Base-by-base conservation (phyloP, 2,113 vertebrate species). In the Ailuropoda melanoleuca region DNA sequence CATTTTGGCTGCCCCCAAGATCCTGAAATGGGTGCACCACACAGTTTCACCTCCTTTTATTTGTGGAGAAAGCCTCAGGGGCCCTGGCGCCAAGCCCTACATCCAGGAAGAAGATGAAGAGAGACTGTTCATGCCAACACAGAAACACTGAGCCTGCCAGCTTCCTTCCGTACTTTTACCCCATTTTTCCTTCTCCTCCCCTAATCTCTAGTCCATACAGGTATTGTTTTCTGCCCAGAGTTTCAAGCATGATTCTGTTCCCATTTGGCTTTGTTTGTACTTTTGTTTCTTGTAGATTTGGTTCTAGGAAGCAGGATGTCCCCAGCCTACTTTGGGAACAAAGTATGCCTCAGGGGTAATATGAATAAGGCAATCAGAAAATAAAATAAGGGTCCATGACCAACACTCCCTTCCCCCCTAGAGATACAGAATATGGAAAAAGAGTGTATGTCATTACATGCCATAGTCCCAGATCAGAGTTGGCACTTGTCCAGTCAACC, bases 221-320 rank as follows among this genome's bases (percentile, higher is more conserved):
- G 55, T 37, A 93, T 82, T 95, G 72, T 93, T 96, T 66, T 92
- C 75, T 78, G 15, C 50, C 75, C 64, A 46, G 2, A 19, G 60
- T 94, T 88, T 84, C 64, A 85, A 84, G 39, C 50, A n/a, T 31
- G 60, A 58, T 68, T 21, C 50, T 21, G 50, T 84, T 97, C 97
- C 80, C 62, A 31, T 23, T 93, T 95, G 56, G 77, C 60, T 95
- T 83, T 82, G 70, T 78, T 90, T 53, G 58, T 68, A 55, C 37
- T 48, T 96, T 95, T 86, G 11, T 93, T 97, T 97, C 62, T 91
- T 90, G 12, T 46, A 81, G 12, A 24, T 46, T 53, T 84, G 55
- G 48, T 98, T 98, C 97, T 90, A 68, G 89, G 97, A 98, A 98
- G 48, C 72, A 95, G 24, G 14, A 39, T 82, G 43, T 89, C 43